These are phyloP conservation scores for Diaprepes abbreviatus DNA, from an alignment of 2,888 invertebrate genomes.

Conservation along the genomic window DNA sequence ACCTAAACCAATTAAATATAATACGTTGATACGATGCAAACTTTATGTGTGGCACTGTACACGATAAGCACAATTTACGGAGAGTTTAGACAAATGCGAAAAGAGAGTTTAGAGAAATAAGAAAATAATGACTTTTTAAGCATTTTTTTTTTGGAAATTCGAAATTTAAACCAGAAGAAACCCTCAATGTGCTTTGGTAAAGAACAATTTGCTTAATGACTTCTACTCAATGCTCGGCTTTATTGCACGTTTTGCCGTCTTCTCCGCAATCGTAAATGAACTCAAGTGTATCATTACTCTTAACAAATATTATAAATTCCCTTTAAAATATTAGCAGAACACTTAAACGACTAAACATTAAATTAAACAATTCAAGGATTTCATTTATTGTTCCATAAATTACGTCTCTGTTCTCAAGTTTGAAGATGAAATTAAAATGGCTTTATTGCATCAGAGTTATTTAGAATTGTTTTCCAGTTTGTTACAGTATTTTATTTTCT, in stretches of 20 bases:
- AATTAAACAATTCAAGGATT: conserved; percentile 4
- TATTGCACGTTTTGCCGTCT: neutral
- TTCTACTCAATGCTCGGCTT: neutral
- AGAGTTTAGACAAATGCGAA: no score
- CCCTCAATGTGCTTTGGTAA: no score
- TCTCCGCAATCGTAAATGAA: neutral
- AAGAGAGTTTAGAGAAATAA: no score
- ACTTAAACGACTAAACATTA: neutral
- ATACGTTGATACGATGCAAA: no score
- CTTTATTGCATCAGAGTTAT: neutral
- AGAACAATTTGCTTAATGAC: neutral
- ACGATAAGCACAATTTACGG: no score
- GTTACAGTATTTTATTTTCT: no score
- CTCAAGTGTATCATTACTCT: neutral
- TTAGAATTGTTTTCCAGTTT: no score
- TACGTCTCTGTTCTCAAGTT: neutral
- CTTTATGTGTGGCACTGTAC: no score
- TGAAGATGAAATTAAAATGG: neutral
- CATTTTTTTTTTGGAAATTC: no score
- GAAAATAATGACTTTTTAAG: no score
- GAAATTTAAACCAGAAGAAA: no score
- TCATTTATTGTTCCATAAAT: conserved; percentile 12
- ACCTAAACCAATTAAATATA: no score
- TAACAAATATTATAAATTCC: conserved; percentile 9
- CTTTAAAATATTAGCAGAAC: neutral